Evolutionary conservation across 2,888 invertebrate species (phyloP).

Genomic region (Amphipoea oculea): DNA sequence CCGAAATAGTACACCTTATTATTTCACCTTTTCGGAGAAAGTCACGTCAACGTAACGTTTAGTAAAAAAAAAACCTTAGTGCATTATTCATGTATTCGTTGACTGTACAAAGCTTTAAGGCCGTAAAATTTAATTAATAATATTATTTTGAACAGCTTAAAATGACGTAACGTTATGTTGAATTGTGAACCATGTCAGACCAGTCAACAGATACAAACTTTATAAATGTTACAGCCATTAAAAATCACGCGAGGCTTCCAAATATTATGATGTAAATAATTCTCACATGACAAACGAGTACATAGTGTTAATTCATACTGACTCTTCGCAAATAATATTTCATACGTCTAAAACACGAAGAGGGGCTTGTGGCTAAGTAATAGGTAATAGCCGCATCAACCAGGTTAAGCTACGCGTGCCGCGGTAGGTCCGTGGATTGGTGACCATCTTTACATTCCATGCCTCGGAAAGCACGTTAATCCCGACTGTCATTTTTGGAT

Average conservation of each 20-base stretch:
- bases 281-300: not conserved
- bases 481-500: not conserved
- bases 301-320: not conserved
- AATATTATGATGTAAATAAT: not conserved
- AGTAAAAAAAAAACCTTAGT: too few species aligned
- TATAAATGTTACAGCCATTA: not conserved
- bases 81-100: not conserved
- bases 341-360: not conserved
- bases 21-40: too few species aligned
- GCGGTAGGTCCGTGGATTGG: not conserved
- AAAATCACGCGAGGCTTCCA: not conserved
- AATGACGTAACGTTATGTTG: not conserved
- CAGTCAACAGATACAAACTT: not conserved
- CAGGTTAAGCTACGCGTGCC: not conserved
- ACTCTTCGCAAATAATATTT: conserved; percentile 6
- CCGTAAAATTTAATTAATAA: not conserved
- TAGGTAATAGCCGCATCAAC: not conserved
- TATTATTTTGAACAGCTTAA: not conserved
- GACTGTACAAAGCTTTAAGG: not conserved
- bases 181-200: not conserved
- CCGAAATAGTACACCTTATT: too few species aligned
- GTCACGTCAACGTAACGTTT: too few species aligned
- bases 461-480: not conserved
- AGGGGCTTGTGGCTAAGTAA: not conserved
- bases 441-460: not conserved